phyloP scores from a whole-genome alignment of 2,113 vertebrate genomes.

The Gnathonemus echidnorhynchus region DNA sequence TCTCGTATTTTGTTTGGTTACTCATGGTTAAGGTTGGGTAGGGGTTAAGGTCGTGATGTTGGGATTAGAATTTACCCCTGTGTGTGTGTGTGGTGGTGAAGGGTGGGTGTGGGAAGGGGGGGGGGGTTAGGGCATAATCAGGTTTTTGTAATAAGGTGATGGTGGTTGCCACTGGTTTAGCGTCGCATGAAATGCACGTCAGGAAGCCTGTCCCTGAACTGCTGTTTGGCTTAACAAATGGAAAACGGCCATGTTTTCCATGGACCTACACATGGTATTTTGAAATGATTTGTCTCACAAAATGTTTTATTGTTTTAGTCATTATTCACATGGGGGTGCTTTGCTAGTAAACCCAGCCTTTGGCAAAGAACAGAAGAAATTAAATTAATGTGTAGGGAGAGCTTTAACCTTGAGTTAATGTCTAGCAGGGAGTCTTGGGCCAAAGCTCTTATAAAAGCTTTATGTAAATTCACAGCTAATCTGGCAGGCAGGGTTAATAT shows the following conservation, averaged over 20 bases:
- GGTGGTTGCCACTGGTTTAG: not conserved
- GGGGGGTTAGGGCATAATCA: not conserved
- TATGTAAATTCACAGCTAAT: conserved; percentile 49
- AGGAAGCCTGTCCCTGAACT: conserved; percentile 21
- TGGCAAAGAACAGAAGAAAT: conserved; percentile 35
- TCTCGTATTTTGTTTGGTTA: too few species aligned
- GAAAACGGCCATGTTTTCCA: not conserved
- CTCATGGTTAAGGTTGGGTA: too few species aligned
- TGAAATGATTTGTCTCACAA: conserved; percentile 13
- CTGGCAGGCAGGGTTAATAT: conserved; percentile 41
- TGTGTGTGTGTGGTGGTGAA: conserved; percentile 1
- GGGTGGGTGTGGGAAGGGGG: not conserved
- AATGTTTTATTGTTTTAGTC: conserved; percentile 11
- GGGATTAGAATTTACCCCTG: not conserved
- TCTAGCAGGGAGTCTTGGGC: conserved; percentile 29
- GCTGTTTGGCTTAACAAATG: not conserved
- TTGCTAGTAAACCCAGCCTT: conserved; percentile 25
- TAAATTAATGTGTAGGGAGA: conserved; percentile 42
- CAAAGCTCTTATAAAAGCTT: conserved; percentile 34
- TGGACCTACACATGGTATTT: not conserved
- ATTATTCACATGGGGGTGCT: conserved; percentile 19
- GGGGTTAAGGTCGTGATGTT: too few species aligned
- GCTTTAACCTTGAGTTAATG: conserved; percentile 51
- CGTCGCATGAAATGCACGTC: not conserved
- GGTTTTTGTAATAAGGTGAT: not conserved